Conservation (phyloP, 1,140 invertebrate genomes). For the Macrobrachium rosenbergii region DNA sequence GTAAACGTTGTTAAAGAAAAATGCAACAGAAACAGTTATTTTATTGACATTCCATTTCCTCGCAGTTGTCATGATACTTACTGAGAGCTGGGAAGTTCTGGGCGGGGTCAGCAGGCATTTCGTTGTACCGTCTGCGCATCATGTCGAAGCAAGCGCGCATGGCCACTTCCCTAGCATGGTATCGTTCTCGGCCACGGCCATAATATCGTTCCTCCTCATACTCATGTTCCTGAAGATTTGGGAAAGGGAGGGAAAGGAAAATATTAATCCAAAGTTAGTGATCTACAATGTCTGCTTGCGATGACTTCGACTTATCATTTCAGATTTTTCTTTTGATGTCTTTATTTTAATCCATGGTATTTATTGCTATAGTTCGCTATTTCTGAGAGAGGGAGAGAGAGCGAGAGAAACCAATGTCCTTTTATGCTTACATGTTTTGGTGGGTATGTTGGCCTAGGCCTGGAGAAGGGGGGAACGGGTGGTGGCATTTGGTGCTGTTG, state of each 20-base stretch:
- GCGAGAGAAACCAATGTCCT: not conserved
- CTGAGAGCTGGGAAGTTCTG: slow-evolving; percentile 43
- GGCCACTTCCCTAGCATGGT: slow-evolving; percentile 47
- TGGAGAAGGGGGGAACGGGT: slow-evolving; percentile 57
- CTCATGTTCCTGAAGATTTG: slow-evolving; percentile 36
- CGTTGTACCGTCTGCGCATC: slow-evolving; percentile 45
- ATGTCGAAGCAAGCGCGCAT: slow-evolving; percentile 52
- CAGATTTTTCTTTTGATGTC: no score
- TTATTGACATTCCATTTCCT: not conserved
- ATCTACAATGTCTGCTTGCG: not conserved
- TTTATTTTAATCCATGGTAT: no score
- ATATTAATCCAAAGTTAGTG: not conserved
- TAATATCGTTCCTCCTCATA: slow-evolving; percentile 49
- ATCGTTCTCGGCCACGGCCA: slow-evolving; percentile 21
- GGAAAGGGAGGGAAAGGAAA: not conserved
- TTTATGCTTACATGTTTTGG: slow-evolving; percentile 40
- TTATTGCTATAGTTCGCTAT: not conserved
- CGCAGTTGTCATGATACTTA: not conserved
- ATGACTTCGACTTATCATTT: not conserved
- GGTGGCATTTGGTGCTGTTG: slow-evolving; percentile 51
- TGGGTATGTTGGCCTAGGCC: slow-evolving; percentile 51
- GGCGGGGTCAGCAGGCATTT: slow-evolving; percentile 51
- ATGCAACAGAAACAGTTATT: not conserved
- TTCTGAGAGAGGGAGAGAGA: not conserved
- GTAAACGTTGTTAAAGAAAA: not conserved